Evolutionary conservation across 2,797 vertebrate species (phyloP).

Genomic region (Pantherophis alleghaniensis): DNA sequence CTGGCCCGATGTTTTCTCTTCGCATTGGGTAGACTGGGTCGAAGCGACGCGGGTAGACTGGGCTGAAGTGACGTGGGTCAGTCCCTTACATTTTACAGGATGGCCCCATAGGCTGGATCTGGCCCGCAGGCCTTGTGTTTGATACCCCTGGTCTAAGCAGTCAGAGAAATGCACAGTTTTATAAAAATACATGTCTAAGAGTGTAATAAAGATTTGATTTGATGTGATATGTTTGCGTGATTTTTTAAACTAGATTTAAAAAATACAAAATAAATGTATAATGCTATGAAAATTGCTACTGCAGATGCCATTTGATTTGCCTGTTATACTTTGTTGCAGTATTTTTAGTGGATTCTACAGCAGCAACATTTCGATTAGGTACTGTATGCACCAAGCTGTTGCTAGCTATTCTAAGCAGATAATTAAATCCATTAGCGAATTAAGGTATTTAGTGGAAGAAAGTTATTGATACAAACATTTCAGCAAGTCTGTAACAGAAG

Average conservation of each 20-base stretch:
- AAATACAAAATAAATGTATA: neutral
- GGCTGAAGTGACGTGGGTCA: too few relatives aligned
- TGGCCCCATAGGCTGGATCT: fast-evolving
- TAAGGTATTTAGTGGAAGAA: constrained; percentile 14
- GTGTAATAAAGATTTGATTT: neutral
- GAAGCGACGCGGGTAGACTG: too few relatives aligned
- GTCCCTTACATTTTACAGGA: too few relatives aligned
- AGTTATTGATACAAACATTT: constrained; percentile 4
- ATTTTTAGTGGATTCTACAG: neutral
- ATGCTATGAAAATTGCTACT: neutral
- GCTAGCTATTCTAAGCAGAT: constrained; percentile 29
- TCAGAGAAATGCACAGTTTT: neutral
- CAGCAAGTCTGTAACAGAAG: neutral
- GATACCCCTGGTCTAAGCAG: neutral
- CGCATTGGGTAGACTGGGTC: too few relatives aligned
- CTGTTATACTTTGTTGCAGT: constrained; percentile 38
- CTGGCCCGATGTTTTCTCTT: too few relatives aligned
- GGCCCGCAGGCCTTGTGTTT: neutral
- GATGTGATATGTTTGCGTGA: neutral
- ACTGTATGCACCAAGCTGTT: constrained; percentile 26
- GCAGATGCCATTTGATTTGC: neutral
- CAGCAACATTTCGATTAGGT: neutral
- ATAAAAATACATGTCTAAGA: neutral
- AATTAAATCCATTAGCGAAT: constrained; percentile 34
- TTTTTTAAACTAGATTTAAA: neutral